Percentiles rank a stretch among this genome's conserved stretches.
These are phyloP conservation scores for Tipula lateralis DNA, from an alignment of 2,888 invertebrate genomes.

Conservation along the genomic window DNA sequence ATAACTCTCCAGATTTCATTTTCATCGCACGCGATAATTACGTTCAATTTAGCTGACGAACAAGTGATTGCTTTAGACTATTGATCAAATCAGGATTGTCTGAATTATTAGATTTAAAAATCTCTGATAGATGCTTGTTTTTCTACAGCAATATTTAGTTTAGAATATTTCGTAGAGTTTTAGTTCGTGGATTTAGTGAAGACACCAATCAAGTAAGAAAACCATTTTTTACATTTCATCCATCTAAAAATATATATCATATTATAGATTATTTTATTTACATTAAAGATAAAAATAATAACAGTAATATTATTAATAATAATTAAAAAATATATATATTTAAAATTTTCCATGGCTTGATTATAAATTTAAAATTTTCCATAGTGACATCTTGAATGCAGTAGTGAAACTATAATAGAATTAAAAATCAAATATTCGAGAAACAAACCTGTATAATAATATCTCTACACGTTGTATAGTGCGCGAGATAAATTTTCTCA, in stretches of 20 bases:
- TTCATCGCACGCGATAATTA: too few species aligned
- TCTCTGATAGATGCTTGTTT: too few species aligned
- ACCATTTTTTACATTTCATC: neutral
- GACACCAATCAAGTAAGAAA: neutral
- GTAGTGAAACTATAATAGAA: neutral
- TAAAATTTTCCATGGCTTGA: neutral
- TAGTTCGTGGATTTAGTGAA: neutral
- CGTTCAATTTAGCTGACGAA: too few species aligned
- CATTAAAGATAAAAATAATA: neutral
- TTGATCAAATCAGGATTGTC: too few species aligned
- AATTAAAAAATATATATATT: neutral
- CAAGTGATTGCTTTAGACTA: too few species aligned
- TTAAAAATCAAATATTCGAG: neutral
- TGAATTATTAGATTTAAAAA: too few species aligned
- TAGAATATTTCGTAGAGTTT: too few species aligned
- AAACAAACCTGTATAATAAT: neutral
- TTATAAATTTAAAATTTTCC: neutral
- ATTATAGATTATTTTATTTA: constrained; percentile 3
- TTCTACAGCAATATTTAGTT: too few species aligned
- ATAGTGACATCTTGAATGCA: neutral
- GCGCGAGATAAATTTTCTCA: neutral
- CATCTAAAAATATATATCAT: constrained; percentile 4
- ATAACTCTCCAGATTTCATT: too few species aligned
- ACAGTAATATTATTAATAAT: neutral
- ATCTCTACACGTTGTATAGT: neutral